A percentile compares a stretch with the other conserved stretches of the same genome.
phyloP scores from a whole-genome alignment of 2,797 vertebrate species.

The Chiropotes sagulatus region DNA sequence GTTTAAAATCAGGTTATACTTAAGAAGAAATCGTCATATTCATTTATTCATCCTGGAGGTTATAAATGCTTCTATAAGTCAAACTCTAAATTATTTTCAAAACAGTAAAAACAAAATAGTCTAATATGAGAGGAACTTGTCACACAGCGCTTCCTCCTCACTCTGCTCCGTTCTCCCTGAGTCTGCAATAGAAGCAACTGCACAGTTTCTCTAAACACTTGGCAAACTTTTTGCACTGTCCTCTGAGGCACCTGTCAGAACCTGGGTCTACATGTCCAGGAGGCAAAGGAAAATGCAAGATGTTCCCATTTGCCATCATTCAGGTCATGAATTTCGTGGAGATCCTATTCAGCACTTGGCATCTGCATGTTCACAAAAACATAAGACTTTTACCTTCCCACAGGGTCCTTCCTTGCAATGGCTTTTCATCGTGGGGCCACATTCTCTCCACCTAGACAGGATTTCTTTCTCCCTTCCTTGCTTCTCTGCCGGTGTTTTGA shows the following conservation, averaged over 20 bases:
- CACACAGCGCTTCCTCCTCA: accelerated
- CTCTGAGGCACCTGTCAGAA: background rate
- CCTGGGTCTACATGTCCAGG: accelerated
- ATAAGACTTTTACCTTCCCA: conserved; percentile 52
- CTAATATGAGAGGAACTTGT: conserved; percentile 54
- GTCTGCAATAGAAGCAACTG: background rate
- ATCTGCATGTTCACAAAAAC: background rate
- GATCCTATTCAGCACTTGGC: conserved; percentile 2
- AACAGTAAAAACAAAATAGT: conserved; percentile 35
- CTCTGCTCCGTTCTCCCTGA: background rate
- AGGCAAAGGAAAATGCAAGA: background rate
- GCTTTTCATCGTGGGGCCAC: conserved; percentile 32
- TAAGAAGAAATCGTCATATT: background rate
- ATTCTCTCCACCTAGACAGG: conserved; percentile 62
- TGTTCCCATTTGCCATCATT: background rate
- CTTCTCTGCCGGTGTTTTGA: conserved; percentile 82
- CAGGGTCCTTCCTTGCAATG: background rate
- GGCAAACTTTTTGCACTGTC: conserved; percentile 21
- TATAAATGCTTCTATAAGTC: background rate
- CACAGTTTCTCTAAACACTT: background rate
- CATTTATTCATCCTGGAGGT: background rate
- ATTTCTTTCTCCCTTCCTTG: background rate
- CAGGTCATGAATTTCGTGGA: background rate
- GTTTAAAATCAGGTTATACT: background rate
- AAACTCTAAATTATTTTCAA: conserved; percentile 22